phyloP scores from a whole-genome alignment of 64 coral and sea anemone species.

The Stylophora pistillata region DNA sequence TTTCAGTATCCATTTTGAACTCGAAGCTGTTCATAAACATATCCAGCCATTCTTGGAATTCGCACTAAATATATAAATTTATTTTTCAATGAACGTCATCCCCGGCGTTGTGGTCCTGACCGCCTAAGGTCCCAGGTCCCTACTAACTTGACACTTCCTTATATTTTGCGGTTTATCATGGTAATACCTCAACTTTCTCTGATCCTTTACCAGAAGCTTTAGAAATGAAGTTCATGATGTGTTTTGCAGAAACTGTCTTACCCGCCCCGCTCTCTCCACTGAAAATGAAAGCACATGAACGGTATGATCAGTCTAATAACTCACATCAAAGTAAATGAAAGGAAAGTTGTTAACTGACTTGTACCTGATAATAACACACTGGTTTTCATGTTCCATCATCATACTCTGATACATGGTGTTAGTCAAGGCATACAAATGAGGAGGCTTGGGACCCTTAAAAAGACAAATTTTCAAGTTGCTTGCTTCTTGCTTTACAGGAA shows the following conservation, averaged over 20 bases:
- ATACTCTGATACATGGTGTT: conserved; percentile 96
- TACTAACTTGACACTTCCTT: no score
- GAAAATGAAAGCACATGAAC: neutral
- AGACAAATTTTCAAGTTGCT: neutral
- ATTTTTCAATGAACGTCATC: no score
- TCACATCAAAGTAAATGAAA: no score
- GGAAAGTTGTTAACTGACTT: neutral
- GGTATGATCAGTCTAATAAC: no score
- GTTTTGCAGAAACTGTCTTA: conserved; percentile 95
- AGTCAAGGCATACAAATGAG: conserved; percentile 86
- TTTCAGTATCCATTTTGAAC: no score
- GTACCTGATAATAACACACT: conserved; percentile 99
- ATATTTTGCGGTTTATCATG: neutral
- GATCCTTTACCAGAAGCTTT: conserved; percentile 90
- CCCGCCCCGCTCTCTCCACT: conserved; percentile 96
- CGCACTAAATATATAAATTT: no score
- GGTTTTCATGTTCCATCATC: conserved; percentile 92
- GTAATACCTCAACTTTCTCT: conserved; percentile 75
- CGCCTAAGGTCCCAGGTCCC: no score
- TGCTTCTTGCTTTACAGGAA: no score
- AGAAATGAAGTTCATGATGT: conserved; percentile 90
- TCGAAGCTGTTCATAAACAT: neutral
- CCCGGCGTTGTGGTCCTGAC: no score
- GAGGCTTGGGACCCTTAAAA: conserved; percentile 67
- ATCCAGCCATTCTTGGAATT: no score